phyloP scores from a whole-genome alignment of 2,113 vertebrate genomes.

The Tragulus kanchil region DNA sequence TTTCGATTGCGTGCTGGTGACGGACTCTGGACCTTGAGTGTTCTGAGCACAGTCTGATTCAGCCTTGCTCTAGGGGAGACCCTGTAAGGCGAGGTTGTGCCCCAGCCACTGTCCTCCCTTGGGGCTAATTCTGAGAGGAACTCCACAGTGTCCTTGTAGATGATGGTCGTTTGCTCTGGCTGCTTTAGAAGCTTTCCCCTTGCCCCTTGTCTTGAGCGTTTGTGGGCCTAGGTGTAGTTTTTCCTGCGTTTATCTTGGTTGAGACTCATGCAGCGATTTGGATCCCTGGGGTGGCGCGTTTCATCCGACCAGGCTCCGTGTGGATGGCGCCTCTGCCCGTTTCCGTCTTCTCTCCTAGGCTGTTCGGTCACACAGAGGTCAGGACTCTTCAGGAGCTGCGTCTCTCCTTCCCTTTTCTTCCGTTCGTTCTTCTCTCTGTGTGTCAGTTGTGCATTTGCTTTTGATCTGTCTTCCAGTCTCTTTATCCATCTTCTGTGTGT shows the following conservation, averaged over 20 bases:
- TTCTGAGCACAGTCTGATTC: background rate
- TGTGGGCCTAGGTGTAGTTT: background rate
- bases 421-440: background rate
- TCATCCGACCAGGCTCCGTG: rapidly evolving
- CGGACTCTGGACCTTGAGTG: background rate
- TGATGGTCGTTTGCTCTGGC: rapidly evolving
- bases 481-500: background rate
- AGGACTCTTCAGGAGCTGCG: rapidly evolving
- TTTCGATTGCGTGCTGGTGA: background rate
- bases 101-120: rapidly evolving
- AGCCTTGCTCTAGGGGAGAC: background rate
- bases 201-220: too few relatives aligned
- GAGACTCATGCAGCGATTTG: background rate
- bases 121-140: background rate
- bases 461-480: background rate
- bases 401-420: rapidly evolving
- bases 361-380: rapidly evolving
- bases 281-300: rapidly evolving
- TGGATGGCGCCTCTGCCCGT: rapidly evolving
- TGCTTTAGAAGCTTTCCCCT: background rate
- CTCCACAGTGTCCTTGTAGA: rapidly evolving
- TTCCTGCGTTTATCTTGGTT: background rate
- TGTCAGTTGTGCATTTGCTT: too few relatives aligned
- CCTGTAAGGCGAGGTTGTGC: rapidly evolving
- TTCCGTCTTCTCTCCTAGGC: too few relatives aligned